Base-by-base conservation (phyloP, 2,113 vertebrate genomes). In the Silurus glanis region DNA sequence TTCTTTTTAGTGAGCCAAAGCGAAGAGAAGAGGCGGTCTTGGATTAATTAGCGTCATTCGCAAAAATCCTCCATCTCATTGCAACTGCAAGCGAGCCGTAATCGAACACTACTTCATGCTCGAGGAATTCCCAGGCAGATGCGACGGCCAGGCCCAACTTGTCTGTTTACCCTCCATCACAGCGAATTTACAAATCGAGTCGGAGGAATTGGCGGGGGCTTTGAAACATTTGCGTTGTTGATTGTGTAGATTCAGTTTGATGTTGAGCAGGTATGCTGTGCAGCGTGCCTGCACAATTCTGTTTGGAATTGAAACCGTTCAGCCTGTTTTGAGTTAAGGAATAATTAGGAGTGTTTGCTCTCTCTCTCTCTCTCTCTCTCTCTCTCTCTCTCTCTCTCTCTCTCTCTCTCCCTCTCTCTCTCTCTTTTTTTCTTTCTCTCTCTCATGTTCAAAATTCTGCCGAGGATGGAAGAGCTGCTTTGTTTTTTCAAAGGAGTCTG, bases 101-200 rank as follows among this genome's bases (percentile, higher is more conserved):
- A 86, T 87, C 61, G 80, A 91, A 83, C 85, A 88, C 87, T 87
- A 89, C 88, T 87, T 88, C 83, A 78, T 88, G 82, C 80, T 87
- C 78, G n/a, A 88, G 55, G 87, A 88, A 88, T 90, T 85, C 85
- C 67, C 67, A 78, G 84, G 87, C 69, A 84, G 88, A 89, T 87
- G 88, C 88, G 55, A 82, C 58, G 83, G 85, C 88, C 79, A 78
- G 85, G 74, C 28, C 85, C 78, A 72, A 87, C 84, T 88, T 85
- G 79, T 87, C 88, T 91, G 89, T 88, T 90, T 89, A 90, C 88
- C 88, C 87, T 89, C 87, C 85, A 87, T 90, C 86, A 89, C 87
- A 79, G 76, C 82, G 49, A 81, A 90, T 90, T 87, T 89, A 87
- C 89, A 86, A 86, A 89, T 87, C 72, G 83, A 87, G 86, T 86